Evolutionary conservation across 2,113 vertebrate genomes (phyloP).

Genomic region (Synchiropus splendidus): DNA sequence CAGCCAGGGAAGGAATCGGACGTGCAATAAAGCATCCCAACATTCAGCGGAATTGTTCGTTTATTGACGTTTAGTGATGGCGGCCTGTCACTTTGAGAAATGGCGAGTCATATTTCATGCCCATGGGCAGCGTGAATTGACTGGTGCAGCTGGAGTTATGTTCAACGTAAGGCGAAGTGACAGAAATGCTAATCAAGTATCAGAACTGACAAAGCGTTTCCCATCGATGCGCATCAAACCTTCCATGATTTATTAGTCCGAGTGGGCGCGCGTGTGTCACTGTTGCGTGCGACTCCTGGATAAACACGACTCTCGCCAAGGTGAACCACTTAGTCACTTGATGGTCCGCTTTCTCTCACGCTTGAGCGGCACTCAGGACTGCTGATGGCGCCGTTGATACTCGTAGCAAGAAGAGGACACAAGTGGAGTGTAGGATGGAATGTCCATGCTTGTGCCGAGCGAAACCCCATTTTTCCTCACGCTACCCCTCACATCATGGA

Average conservation of each 20-base stretch:
- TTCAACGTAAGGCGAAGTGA: conserved; percentile 64
- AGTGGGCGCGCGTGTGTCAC: conserved; percentile 45
- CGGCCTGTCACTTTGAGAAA: conserved; percentile 57
- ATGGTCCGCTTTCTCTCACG: conserved; percentile 1
- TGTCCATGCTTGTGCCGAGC: conserved; percentile 48
- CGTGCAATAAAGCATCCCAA: not conserved
- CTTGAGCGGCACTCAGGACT: conserved; percentile 15
- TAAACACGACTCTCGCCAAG: conserved; percentile 48
- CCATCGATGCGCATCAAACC: conserved; percentile 42
- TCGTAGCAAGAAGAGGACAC: conserved; percentile 43
- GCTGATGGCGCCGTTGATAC: conserved; percentile 19
- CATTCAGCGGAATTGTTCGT: conserved; percentile 33
- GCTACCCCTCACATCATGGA: conserved; percentile 38
- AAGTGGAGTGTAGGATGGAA: conserved; percentile 26
- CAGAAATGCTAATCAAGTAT: conserved; percentile 58
- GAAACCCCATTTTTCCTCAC: conserved; percentile 38
- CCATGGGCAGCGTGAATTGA: conserved; percentile 53
- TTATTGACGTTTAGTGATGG: conserved; percentile 27
- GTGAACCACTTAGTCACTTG: conserved; percentile 41
- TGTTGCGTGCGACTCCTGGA: conserved; percentile 37
- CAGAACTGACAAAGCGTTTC: conserved; percentile 44
- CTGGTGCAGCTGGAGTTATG: conserved; percentile 65
- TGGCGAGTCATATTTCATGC: conserved; percentile 50
- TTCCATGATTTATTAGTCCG: conserved; percentile 57
- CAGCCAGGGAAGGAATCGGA: too few relatives aligned